A percentile compares a stretch with the other conserved stretches of the same genome.
Evolutionary conservation across 64 coral and sea anemone genomes (phyloP).

Genomic region (Porites australiensis): DNA sequence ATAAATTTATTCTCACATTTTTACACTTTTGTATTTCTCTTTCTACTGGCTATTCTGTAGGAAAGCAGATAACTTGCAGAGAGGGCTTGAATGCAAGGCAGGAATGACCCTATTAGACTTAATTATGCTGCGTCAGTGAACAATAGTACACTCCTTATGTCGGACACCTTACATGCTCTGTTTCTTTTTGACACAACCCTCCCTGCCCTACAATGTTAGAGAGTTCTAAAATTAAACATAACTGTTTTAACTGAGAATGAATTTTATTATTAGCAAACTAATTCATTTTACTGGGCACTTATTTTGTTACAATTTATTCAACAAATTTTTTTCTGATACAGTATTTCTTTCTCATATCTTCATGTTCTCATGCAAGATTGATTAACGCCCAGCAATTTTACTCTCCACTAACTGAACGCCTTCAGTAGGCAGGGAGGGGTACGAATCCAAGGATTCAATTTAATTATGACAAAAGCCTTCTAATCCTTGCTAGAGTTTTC

Average conservation of each 20-base stretch:
- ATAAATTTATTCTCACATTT: constrained; percentile 9
- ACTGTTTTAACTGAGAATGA: constrained; percentile 8
- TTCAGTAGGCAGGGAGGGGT: no score
- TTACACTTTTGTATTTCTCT: background rate
- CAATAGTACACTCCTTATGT: constrained; percentile 3
- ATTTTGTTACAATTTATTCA: no score
- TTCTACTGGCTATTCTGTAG: constrained; percentile 11
- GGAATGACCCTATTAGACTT: constrained; percentile 14
- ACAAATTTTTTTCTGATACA: no score
- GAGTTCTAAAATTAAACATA: constrained; percentile 13
- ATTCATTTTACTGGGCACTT: constrained; percentile 8
- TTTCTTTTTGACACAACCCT: constrained; percentile 14
- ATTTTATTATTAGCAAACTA: constrained; percentile 17
- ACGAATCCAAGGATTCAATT: no score
- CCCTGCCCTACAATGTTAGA: constrained; percentile 10
- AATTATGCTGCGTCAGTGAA: constrained; percentile 7
- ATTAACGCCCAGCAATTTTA: no score
- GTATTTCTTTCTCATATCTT: background rate
- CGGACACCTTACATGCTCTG: constrained; percentile 9
- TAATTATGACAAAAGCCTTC: no score
- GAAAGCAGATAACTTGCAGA: constrained; percentile 3
- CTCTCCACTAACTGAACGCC: no score
- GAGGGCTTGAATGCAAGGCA: constrained; percentile 13
- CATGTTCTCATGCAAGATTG: constrained; percentile 1
- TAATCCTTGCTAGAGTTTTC: no score